Base-by-base conservation (phyloP, 1,140 invertebrate genomes). In the Vanessa atalanta region DNA sequence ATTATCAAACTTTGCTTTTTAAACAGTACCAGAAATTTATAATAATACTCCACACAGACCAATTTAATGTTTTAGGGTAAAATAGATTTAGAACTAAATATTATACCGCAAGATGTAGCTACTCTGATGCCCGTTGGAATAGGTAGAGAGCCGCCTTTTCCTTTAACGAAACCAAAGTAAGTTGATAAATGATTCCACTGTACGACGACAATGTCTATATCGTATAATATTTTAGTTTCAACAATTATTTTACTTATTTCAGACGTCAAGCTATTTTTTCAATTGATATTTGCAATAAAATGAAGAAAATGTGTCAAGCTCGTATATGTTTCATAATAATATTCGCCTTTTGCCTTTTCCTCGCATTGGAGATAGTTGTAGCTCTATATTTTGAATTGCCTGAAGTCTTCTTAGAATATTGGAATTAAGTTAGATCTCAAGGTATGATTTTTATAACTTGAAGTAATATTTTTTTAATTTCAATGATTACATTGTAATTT, bases 41-140 rank as follows among this genome's bases (percentile, higher is more conserved):
- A 31, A 31, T 31, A 31, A 31, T 6, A 31, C 26, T 3, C 26
- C 37, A 43, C 37, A 43, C 6, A 9, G 6, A 8, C 3, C 37
- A 43, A 11, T 43, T 3, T 31, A 4, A 31, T 23, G 61, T 73
- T 93, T 47, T 73, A 96, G 95, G 95, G 95, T 11, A 95, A 94
- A 86, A 88, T 96, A 9, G 94, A 96, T 81, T 83, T 95, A 70
- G 95, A 95, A 87, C 84, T 96, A 79, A 94, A 94, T 53, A 72
- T 96, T 48, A 64, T 96, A 16, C 93, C 93, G 0, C 86, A 90
- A 64, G 82, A 93, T 43, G 95, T 95, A 81, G 95, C 95, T 0
- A 77, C 91, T 8, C 77, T 93, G 65, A 85, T 93, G 65, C 95
- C 96, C 0, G 95, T 94, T 2, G 95, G 95, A 31, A 82, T 93